Evolutionary conservation across 2,113 vertebrate genomes (phyloP), one percentile per base, ranked within the genome.

Genomic region (Eudyptes chrysolophus): DNA sequence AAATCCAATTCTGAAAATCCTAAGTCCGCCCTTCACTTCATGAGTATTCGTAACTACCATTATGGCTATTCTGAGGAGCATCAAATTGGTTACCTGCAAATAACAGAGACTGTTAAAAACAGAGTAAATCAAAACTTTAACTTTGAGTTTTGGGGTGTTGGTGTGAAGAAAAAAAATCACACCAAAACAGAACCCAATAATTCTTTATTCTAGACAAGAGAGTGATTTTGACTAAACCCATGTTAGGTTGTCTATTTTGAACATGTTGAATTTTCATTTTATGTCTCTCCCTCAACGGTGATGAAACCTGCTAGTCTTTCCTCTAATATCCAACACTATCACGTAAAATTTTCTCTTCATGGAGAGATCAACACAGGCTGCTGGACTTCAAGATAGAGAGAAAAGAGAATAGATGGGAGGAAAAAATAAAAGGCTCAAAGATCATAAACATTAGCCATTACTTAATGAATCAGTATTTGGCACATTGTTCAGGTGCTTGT

Each of bases 1-100:
- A 75, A 55, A 55, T 38, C 14, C 34, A 76, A 8, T 22, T n/a
- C 29, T 57, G 29, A 40, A 57, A 66, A 34, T 25, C 24, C 5
- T 19, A 65, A 21, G 5, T 29, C 14, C 1, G 1, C 22, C n/a
- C 16, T 65, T 55, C 5, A 9, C 13, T 54, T 55, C 3, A 11
- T 11, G 14, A 34, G 7, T 86, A 48, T 34, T 48, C 4, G 4
- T 55, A 38, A 20, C 34, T 46, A 46, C 10, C 8, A 13, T 46
- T 65, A 26, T 11, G 13, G 34, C 16, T 64, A 12, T 10, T 52
- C 26, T 46, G 13, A 74, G 13, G 5, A 64, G 20, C 18, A 46
- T 20, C 13, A 27, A 34, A 48, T 4, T 57, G 27, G 18, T 18
- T 48, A 48, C 25, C 14, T 77, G 20, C 25, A 58, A 58, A 48